Percentiles rank a stretch among this genome's conserved stretches.
Conservation (phyloP, 2,797 vertebrate species). For the Otus scops region DNA sequence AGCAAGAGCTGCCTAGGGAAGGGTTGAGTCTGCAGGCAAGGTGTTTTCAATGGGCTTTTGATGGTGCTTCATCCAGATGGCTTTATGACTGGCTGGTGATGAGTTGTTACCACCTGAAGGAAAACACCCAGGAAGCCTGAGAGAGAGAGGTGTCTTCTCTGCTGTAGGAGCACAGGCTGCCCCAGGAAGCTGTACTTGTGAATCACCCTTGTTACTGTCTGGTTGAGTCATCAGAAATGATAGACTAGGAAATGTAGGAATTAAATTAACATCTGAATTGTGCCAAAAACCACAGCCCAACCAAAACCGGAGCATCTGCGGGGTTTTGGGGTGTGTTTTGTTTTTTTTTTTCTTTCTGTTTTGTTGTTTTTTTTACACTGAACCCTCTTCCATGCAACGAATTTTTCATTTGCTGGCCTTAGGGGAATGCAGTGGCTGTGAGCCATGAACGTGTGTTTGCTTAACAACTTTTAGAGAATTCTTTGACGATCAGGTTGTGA, state of each 20-base stretch:
- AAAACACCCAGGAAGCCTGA: background rate
- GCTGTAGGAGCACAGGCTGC: background rate
- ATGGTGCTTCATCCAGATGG: background rate
- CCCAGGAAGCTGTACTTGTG: background rate
- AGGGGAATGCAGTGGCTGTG: background rate
- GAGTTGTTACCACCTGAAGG: constrained; percentile 4
- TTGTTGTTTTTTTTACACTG: background rate
- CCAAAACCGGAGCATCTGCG: background rate
- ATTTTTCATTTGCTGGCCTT: background rate
- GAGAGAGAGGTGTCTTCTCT: background rate
- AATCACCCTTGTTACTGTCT: background rate
- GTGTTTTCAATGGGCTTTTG: background rate
- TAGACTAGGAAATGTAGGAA: background rate
- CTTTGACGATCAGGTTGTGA: background rate
- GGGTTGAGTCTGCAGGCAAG: background rate
- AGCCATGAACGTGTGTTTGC: background rate
- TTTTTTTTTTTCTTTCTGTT: background rate
- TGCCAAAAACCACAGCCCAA: background rate
- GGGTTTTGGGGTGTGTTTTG: background rate
- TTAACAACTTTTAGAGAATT: background rate
- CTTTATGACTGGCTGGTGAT: background rate
- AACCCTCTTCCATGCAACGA: background rate
- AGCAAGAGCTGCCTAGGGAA: background rate
- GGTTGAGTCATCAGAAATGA: constrained; percentile 5
- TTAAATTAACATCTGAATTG: background rate